Percentiles rank a stretch among this genome's conserved stretches.
Conservation (phyloP, 2,113 vertebrate species). For the Felis catus region F.catus_Fca126_mat1.0 CM031412.1:196694501-196695000, state of each 20-base stretch:
- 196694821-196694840: neutral
- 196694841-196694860: neutral
- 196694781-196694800: neutral
- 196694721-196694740: neutral
- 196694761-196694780: too few species aligned
- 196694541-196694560: too few species aligned
- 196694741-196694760: too few species aligned
- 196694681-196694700: neutral
- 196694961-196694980: neutral
- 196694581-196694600: too few species aligned
- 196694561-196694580: too few species aligned
- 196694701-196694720: neutral
- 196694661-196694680: slow-evolving; percentile 23
- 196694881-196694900: neutral
- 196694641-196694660: neutral
- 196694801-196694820: neutral
- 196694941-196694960: neutral
- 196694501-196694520: too few species aligned
- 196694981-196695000: neutral
- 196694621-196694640: too few species aligned
- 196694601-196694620: too few species aligned
- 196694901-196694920: neutral
- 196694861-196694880: neutral
- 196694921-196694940: neutral
- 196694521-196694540: too few species aligned